phyloP scores from a whole-genome alignment of 2,113 vertebrate genomes.

The Leptosomus discolor region DNA sequence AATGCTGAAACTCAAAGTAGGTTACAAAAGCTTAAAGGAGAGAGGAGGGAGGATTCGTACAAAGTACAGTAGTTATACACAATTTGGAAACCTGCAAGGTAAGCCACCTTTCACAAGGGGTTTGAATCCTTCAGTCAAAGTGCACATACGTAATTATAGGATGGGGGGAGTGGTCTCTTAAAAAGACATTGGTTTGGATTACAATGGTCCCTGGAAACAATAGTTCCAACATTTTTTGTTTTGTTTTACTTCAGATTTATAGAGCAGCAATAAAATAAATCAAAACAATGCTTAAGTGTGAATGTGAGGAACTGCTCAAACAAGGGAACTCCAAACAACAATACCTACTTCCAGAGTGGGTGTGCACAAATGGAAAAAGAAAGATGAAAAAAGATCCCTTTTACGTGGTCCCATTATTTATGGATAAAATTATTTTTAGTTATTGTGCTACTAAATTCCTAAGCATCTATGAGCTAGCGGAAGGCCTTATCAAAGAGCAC shows the following conservation, averaged over 20 bases:
- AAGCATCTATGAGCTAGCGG: conserved; percentile 59
- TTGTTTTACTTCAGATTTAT: background rate
- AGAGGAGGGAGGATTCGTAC: background rate
- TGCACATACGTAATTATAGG: background rate
- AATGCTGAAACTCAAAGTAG: background rate
- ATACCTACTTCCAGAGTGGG: conserved; percentile 26
- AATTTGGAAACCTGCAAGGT: background rate
- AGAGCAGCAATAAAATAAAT: conserved; percentile 35
- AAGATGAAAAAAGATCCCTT: background rate
- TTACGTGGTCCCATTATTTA: conserved; percentile 65
- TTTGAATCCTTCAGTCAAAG: background rate
- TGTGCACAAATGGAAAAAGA: conserved; percentile 41
- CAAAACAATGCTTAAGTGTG: conserved; percentile 33
- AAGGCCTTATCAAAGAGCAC: conserved; percentile 78
- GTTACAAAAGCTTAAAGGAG: background rate
- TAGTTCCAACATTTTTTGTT: background rate
- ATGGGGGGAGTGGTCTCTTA: rapidly evolving
- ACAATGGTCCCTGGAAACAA: conserved; percentile 13
- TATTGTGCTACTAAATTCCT: conserved; percentile 69
- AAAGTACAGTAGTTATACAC: background rate
- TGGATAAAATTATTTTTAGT: conserved; percentile 76
- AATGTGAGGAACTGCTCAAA: conserved; percentile 39
- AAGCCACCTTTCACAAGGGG: background rate
- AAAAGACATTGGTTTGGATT: background rate
- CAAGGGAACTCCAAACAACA: conserved; percentile 58